phyloP scores from a whole-genome alignment of 2,888 invertebrate genomes.

The Nasonovia ribisnigri region DNA sequence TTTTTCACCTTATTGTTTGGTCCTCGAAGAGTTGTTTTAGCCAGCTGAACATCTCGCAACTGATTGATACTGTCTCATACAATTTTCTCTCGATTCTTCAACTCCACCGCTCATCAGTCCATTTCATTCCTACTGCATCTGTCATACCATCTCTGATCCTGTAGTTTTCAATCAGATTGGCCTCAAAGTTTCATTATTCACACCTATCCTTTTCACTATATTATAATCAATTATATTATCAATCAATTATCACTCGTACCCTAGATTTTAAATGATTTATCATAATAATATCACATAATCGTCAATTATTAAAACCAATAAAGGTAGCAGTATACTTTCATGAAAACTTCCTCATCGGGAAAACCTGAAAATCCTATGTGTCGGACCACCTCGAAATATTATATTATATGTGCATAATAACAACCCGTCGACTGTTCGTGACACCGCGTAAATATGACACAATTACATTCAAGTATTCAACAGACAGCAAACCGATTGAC shows the following conservation, averaged over 20 bases:
- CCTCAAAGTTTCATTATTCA: background rate
- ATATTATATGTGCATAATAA: background rate
- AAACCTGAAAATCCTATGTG: background rate
- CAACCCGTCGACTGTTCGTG: background rate
- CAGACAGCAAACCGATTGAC: background rate
- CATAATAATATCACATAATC: background rate
- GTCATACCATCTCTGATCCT: background rate
- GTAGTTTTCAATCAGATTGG: background rate
- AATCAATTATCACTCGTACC: background rate
- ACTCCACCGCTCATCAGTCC: background rate
- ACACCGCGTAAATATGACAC: background rate
- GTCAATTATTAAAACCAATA: background rate
- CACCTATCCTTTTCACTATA: background rate
- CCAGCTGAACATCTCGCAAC: background rate
- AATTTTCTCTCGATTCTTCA: background rate
- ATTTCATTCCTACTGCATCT: background rate
- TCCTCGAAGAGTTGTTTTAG: background rate
- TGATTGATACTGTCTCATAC: background rate
- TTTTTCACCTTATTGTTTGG: background rate
- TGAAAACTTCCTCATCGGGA: background rate
- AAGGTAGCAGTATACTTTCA: background rate
- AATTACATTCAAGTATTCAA: background rate
- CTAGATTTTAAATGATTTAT: background rate
- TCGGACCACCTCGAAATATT: background rate
- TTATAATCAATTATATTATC: background rate